Evolutionary conservation across 2,797 vertebrate species (phyloP), one percentile per base, ranked within the genome.

Genomic region (Oophaga sylvatica): DNA sequence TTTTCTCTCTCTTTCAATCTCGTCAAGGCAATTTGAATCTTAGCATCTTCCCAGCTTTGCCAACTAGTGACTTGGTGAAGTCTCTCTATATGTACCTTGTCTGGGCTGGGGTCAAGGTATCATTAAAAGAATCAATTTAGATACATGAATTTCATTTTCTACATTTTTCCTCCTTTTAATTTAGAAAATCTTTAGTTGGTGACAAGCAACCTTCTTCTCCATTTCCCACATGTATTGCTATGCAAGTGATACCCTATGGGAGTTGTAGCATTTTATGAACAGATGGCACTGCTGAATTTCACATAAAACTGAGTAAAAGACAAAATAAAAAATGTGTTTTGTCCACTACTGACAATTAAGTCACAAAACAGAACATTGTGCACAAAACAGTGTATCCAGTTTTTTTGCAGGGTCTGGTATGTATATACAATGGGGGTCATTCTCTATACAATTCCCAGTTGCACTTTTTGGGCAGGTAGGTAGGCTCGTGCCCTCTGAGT

Each of bases 221-320:
- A 68, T 26, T 71, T 83, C 65, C 53, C 81, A 56, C 81, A 70
- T 20, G 56, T 70, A 31, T 57, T 56, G 3, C n/a, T 53, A 83
- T 83, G 65, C 48, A 83, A 53, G 35, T 70, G 13, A 68, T 83
- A 17, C 53, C 48, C 67, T 16, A 29, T n/a, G 17, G 81, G 65
- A 65, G 45, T 12, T 35, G 26, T 29, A 70, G 48, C n/a, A 83
- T 57, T 6, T 83, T n/a, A 70, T 83, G 71, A 31, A n/a, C 65
- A 83, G 81, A 83, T 59, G 81, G 45, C 17, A 48, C 81, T 70
- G 26, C 45, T 83, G 65, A 83, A 70, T 70, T 83, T 83, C 17
- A 83, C 48, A 83, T 83, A 70, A 26, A 26, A 48, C 48, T 11
- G 48, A 31, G 31, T 35, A 68, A 73, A 68, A 56, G 20, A 20